Base-by-base conservation (phyloP, 2,888 invertebrate species). In the Cheilosia variabilis region DNA sequence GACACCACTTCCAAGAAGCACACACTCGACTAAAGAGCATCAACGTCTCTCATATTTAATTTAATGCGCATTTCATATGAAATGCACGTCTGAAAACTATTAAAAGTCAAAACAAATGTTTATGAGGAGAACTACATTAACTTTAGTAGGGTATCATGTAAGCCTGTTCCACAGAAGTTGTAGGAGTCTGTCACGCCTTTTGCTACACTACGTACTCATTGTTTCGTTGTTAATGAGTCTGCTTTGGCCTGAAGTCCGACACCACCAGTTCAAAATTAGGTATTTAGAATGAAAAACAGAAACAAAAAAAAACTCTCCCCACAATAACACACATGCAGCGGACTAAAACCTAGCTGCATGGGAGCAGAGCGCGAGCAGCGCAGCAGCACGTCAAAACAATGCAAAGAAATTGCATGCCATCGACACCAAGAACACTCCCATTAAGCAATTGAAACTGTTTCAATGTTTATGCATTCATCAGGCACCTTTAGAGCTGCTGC, bases 381-480 rank as follows among this genome's bases (percentile, higher is more conserved):
- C 66, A 55, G 37, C 37, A 60, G 50, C 63, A 57, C 34, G 52
- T 37, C 50, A 27, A 37, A 27, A 47, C 34, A 73, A 53, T 45
- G 60, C 72, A 57, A 73, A 52, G 37, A 47, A 66, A 65, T 66
- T 66, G 52, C 79, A 72, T 50, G 72, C 72, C 72, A 72, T 79
- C 72, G 66, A 73, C 79, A 80, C 60, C 57, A 19, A 66, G 79
- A 66, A 66, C 79, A 72, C 79, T 80, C 79, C 79, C 73, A 72
- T 66, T 66, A 66, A 52, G 63, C 73, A 66, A 80, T 53, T 66
- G 60, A 73, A 66, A 80, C 73, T 43, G 73, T 80, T 80, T 43
- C 72, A 73, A 41, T 80, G 71, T 73, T 80, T 66, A 60, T 73
- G 79, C 52, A 73, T 73, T 72, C 79, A 80, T 37, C 50, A 65